These are phyloP conservation scores for Opisthograptis luteolata DNA, from an alignment of 2,888 invertebrate species.

Conservation along the genomic window DNA sequence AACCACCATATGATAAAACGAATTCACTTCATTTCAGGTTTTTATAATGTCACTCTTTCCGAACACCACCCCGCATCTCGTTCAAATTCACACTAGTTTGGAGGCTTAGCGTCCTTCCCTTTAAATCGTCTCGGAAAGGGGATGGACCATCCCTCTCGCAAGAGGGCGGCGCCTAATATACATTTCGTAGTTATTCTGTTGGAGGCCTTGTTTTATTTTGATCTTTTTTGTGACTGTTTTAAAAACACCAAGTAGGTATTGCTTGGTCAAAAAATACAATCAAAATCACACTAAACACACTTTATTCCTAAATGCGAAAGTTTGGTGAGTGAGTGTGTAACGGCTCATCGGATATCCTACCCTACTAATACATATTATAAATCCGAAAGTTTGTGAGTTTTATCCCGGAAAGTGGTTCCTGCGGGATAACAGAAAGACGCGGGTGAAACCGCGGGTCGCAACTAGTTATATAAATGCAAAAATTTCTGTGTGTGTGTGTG, in stretches of 20 bases:
- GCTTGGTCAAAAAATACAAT: too few species aligned
- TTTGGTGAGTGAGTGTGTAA: too few species aligned
- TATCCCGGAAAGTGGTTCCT: too few species aligned
- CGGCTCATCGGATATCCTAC: too few species aligned
- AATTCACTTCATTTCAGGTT: not conserved
- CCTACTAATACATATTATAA: too few species aligned
- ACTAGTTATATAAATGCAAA: too few species aligned
- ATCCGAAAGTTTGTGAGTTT: too few species aligned
- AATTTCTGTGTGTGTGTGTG: too few species aligned
- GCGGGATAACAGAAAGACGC: too few species aligned
- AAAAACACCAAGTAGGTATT: not conserved
- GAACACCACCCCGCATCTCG: not conserved
- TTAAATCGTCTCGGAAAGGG: constrained; percentile 63
- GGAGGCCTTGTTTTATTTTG: not conserved
- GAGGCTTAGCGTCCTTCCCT: constrained; percentile 67
- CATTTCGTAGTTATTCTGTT: constrained; percentile 1
- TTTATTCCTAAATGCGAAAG: too few species aligned
- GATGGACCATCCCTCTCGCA: constrained; percentile 58
- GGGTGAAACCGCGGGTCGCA: too few species aligned
- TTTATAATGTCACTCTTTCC: constrained; percentile 1
- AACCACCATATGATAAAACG: not conserved
- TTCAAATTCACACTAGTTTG: constrained; percentile 34
- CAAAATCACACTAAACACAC: too few species aligned
- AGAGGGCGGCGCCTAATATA: constrained; percentile 61
- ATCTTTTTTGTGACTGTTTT: not conserved